Evolutionary conservation across 1,140 invertebrate genomes (phyloP).

Genomic region (Semibalanus balanoides): DNA sequence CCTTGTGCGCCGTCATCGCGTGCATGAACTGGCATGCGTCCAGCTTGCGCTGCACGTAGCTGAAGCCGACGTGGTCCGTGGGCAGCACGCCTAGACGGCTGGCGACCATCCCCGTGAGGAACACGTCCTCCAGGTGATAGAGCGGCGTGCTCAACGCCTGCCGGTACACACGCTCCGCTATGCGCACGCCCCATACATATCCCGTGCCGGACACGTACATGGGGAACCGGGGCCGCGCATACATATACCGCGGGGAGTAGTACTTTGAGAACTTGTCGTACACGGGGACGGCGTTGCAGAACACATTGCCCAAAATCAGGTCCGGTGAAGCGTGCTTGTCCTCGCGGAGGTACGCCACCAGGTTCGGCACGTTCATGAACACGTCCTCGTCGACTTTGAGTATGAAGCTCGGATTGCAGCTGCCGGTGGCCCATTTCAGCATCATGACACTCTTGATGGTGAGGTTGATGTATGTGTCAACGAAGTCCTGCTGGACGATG

Average conservation of each 20-base stretch:
- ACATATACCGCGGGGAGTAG: constrained; percentile 3
- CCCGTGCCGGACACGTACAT: constrained; percentile 70
- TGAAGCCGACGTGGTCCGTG: constrained; percentile 39
- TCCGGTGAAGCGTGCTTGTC: neutral
- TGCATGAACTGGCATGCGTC: neutral
- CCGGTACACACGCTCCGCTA: constrained; percentile 46
- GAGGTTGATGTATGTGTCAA: constrained; percentile 83
- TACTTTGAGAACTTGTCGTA: neutral
- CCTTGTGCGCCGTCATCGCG: neutral
- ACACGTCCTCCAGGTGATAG: constrained; percentile 56
- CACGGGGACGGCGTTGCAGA: neutral
- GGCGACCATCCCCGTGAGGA: constrained; percentile 50
- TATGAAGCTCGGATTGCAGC: constrained; percentile 28
- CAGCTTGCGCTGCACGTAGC: constrained; percentile 28
- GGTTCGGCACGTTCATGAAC: constrained; percentile 49
- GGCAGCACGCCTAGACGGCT: constrained; percentile 18
- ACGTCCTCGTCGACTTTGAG: constrained; percentile 76
- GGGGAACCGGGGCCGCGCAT: constrained; percentile 43
- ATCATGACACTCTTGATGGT: constrained; percentile 77
- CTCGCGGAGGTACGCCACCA: constrained; percentile 18
- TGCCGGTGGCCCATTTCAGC: constrained; percentile 48
- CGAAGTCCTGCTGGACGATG: constrained; percentile 77
- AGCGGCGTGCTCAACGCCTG: constrained; percentile 41
- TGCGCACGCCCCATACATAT: constrained; percentile 57
- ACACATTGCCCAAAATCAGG: neutral